Evolutionary conservation across 2,888 invertebrate genomes (phyloP), one percentile per base, ranked within the genome.

Genomic region (Griposia aprilina): DNA sequence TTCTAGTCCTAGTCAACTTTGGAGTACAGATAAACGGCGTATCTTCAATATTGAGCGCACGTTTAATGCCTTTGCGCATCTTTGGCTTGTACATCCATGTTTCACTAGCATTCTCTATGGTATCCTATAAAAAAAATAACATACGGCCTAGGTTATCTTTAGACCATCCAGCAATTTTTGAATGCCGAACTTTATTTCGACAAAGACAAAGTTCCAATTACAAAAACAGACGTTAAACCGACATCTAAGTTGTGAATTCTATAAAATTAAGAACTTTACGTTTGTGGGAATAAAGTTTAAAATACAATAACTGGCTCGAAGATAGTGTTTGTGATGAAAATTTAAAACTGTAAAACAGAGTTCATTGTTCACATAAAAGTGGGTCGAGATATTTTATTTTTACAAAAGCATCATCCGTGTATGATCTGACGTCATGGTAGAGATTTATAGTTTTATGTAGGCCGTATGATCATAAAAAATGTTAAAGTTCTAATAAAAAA

Each of bases 11-110:
- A 2, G 89, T 88, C 45, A 96, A 77, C 86, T 97, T 97, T 0
- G 97, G 97, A 0, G 97, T 97, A 80, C 97, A 97, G 63, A 98
- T 95, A 89, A 98, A 98, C 0, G 98, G 98, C 0, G 97, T 97
- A 11, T 97, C 97, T 86, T 97, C 97, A 74, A 96, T 94, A 75
- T 94, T 93, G 10, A 97, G 90, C 2, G 94, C 95, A 1, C 97
- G 92, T 81, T 97, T 97, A 30, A 97, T 84, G 0, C 96, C 97
- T 59, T 92, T 92, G 20, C 94, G 93, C 90, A 93, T 93, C 76
- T 92, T 93, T 0, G 97, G 96, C 70, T 90, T 93, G 81, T 94
- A 94, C 48, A 95, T 85, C 97, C 97, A 97, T 0, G 95, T 96
- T 81, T 94, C 95, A 81, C 94, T 95, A 11, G 95, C 95, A 76